Conservation (phyloP, 2,888 invertebrate genomes). For the Thymelicus sylvestris region DNA sequence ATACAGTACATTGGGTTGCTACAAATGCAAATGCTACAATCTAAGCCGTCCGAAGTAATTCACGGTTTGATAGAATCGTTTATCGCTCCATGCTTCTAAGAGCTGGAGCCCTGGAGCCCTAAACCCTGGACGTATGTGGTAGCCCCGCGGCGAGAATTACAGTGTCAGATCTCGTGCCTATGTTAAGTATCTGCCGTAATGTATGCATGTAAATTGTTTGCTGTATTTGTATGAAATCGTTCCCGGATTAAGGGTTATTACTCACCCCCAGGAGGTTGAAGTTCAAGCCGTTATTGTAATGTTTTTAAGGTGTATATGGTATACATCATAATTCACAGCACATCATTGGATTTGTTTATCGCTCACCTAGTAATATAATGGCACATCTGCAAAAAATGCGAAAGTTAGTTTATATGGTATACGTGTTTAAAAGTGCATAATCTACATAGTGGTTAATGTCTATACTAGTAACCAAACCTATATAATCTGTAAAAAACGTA, state of each 20-base stretch:
- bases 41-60: neutral
- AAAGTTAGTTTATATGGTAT: no score
- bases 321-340: no score
- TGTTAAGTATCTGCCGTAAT: neutral
- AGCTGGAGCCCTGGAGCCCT: neutral
- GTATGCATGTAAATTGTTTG: constrained; percentile 2
- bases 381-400: no score
- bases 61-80: constrained; percentile 3
- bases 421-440: no score
- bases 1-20: no score
- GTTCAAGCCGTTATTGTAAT: neutral
- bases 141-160: constrained; percentile 6
- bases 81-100: neutral
- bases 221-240: constrained; percentile 7
- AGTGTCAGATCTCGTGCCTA: constrained; percentile 4
- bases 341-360: no score
- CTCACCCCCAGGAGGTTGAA: neutral
- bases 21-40: no score
- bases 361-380: no score
- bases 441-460: no score
- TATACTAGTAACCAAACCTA: no score
- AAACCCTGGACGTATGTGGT: neutral
- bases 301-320: neutral
- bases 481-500: no score
- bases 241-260: constrained; percentile 4